A percentile compares a stretch with the other conserved stretches of the same genome.
Evolutionary conservation across 2,888 invertebrate species (phyloP).

Genomic region (Drosophila multiciliata): DNA sequence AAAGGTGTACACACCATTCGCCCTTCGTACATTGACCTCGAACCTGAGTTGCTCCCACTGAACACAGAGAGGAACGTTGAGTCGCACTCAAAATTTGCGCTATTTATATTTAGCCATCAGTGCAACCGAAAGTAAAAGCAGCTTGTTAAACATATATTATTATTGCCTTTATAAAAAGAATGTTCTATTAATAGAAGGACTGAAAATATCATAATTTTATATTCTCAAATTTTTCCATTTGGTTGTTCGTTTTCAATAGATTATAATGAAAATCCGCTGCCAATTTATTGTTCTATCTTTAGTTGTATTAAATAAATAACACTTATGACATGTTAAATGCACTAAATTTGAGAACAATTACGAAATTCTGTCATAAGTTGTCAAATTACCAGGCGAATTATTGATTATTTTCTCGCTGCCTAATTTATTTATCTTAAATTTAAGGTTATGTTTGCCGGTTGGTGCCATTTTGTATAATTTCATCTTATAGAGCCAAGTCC

Average conservation of each 20-base stretch:
- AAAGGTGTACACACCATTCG: slow-evolving; percentile 44
- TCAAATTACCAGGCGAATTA: not conserved
- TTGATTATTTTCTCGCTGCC: not conserved
- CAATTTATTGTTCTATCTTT: not conserved
- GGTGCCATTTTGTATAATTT: slow-evolving; percentile 26
- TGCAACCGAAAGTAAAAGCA: not conserved
- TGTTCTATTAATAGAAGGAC: not conserved
- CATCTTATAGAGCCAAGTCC: slow-evolving; percentile 12
- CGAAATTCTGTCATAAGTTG: not conserved
- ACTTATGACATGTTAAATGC: no score
- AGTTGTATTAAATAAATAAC: not conserved
- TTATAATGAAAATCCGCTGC: not conserved
- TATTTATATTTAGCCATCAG: slow-evolving; percentile 10
- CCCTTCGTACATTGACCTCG: slow-evolving; percentile 6
- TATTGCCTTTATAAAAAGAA: not conserved
- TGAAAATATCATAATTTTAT: not conserved
- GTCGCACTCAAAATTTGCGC: no score
- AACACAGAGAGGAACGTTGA: not conserved
- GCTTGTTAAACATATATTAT: slow-evolving; percentile 15
- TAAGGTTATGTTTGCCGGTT: not conserved
- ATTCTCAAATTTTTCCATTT: not conserved
- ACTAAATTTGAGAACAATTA: not conserved
- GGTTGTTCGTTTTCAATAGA: not conserved
- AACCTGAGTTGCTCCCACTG: not conserved
- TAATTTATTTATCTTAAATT: not conserved